Percentiles rank a stretch among this genome's conserved stretches.
Conservation (phyloP, 2,113 vertebrate species). For the Paramisgurnus dabryanus region DNA sequence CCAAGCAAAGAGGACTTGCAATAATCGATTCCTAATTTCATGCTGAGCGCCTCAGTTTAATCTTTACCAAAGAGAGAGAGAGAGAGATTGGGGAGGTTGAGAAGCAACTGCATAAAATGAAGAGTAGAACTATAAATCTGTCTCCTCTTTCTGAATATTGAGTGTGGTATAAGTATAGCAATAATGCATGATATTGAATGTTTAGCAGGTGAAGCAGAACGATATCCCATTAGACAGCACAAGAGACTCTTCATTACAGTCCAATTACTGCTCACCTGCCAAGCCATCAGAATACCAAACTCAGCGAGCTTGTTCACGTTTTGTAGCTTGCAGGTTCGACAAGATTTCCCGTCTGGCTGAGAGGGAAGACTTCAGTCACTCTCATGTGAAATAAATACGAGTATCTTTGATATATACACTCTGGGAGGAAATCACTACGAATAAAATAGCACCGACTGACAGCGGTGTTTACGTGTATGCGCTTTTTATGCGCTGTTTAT, state of each 20-base stretch:
- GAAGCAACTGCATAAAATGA: slow-evolving; percentile 11
- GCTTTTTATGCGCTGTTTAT: too few species aligned
- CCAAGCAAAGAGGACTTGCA: slow-evolving; percentile 70
- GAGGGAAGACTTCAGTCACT: neutral
- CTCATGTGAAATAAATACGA: slow-evolving; percentile 3
- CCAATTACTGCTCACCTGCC: slow-evolving; percentile 32
- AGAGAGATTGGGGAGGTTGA: slow-evolving; percentile 10
- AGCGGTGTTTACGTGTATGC: too few species aligned
- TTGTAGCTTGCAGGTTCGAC: slow-evolving; percentile 4
- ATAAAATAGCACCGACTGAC: too few species aligned
- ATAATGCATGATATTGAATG: slow-evolving; percentile 36
- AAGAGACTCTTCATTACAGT: slow-evolving; percentile 41
- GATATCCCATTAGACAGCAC: slow-evolving; percentile 35
- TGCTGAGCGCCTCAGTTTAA: slow-evolving; percentile 74
- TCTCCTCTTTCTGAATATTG: slow-evolving; percentile 19
- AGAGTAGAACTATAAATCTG: slow-evolving; percentile 25
- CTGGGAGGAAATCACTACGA: neutral
- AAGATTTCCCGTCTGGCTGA: neutral
- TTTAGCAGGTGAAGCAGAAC: slow-evolving; percentile 40
- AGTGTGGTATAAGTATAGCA: slow-evolving; percentile 1
- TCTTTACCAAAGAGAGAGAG: slow-evolving; percentile 54
- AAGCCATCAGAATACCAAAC: slow-evolving; percentile 4
- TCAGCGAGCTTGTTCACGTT: neutral
- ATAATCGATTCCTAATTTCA: slow-evolving; percentile 83
- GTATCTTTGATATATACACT: slow-evolving; percentile 52